phyloP scores from a whole-genome alignment of 2,113 vertebrate genomes.

The Hippocampus comes region DNA sequence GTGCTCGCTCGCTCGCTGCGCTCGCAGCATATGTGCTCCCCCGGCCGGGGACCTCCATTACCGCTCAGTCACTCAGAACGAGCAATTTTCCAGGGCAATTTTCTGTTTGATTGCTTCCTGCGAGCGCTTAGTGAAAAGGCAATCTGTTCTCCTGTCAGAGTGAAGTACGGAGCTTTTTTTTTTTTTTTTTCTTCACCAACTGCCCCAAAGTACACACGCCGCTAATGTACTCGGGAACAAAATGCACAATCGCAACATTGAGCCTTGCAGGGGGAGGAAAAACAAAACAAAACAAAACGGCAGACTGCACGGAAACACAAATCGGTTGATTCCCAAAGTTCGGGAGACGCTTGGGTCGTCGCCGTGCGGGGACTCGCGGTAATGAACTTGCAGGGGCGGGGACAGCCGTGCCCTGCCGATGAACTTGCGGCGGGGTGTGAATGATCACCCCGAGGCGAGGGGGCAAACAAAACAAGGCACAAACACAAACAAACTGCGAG shows the following conservation, averaged over 20 bases:
- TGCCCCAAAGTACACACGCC: conserved; percentile 22
- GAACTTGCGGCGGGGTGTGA: conserved; percentile 71
- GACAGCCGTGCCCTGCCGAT: conserved; percentile 58
- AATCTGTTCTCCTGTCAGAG: conserved; percentile 59
- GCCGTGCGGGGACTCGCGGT: conserved; percentile 26
- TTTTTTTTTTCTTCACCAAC: conserved; percentile 8
- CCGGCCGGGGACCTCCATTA: conserved; percentile 28
- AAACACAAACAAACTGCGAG: conserved; percentile 58
- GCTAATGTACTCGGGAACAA: conserved; percentile 40
- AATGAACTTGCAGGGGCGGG: conserved; percentile 67
- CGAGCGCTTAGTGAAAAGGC: conserved; percentile 56
- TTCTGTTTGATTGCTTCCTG: conserved; percentile 73
- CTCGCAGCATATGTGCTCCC: conserved; percentile 35
- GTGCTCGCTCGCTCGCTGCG: conserved; percentile 28
- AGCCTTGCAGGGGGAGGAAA: background rate
- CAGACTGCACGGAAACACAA: conserved; percentile 4
- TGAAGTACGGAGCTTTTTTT: conserved; percentile 36
- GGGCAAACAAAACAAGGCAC: conserved; percentile 66
- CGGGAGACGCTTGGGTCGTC: background rate
- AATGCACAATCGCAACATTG: conserved; percentile 9
- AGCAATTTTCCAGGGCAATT: conserved; percentile 67
- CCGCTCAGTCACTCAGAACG: conserved; percentile 59
- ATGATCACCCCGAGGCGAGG: conserved; percentile 67
- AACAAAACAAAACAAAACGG: background rate
- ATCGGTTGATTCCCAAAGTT: conserved; percentile 7